These are phyloP conservation scores for Myanophis thanlyinensis DNA, from an alignment of 2,113 vertebrate species.

Conservation along the genomic window DNA sequence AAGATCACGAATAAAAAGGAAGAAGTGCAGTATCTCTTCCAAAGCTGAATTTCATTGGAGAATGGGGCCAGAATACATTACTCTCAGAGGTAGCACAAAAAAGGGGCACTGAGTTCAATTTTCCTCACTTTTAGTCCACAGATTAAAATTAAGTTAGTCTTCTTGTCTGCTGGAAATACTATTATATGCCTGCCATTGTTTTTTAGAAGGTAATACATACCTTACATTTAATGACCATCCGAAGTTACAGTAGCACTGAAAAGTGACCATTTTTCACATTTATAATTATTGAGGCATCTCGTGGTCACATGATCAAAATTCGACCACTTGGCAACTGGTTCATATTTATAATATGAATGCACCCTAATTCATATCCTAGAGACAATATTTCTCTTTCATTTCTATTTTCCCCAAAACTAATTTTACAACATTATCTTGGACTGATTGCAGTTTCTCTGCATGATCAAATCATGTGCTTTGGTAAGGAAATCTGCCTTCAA, in stretches of 20 bases:
- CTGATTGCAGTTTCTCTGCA: not conserved
- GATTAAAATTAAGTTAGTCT: not conserved
- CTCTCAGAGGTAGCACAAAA: not conserved
- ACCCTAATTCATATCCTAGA: not conserved
- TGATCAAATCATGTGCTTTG: not conserved
- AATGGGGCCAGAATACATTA: not conserved
- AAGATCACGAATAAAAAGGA: not conserved
- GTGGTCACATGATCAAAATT: not conserved
- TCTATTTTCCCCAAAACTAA: not conserved
- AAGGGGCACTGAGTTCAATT: not conserved
- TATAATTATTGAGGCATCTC: not conserved
- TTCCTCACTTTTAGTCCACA: not conserved
- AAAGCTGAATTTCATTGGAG: not conserved
- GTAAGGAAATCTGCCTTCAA: not conserved
- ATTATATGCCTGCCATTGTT: not conserved
- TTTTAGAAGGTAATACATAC: not conserved
- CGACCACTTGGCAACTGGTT: not conserved
- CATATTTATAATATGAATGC: not conserved
- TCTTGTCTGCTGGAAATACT: not conserved
- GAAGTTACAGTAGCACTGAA: not conserved
- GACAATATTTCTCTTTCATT: not conserved
- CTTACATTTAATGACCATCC: not conserved
- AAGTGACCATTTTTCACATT: not conserved
- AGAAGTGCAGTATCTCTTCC: not conserved
- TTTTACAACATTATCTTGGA: not conserved